Conservation (phyloP, 1,140 invertebrate genomes). For the Megathymus violae region DNA sequence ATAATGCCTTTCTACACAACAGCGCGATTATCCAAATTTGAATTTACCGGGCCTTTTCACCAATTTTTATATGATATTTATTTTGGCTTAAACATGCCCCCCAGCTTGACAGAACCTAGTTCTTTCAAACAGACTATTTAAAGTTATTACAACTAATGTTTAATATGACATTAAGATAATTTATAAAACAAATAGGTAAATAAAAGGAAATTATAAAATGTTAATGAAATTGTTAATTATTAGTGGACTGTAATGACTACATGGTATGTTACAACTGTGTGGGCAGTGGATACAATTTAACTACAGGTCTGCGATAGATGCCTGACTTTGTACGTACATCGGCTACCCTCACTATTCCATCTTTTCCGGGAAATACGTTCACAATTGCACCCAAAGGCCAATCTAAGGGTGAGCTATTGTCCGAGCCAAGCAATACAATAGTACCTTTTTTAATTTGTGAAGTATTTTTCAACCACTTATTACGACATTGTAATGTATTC, state of each 20-base stretch:
- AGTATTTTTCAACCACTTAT: slow-evolving; percentile 24
- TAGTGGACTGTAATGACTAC: slow-evolving; percentile 6
- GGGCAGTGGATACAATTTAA: slow-evolving; percentile 16
- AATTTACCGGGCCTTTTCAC: too few relatives aligned
- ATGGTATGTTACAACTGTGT: slow-evolving; percentile 15
- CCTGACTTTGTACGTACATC: slow-evolving; percentile 7
- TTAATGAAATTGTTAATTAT: too few relatives aligned
- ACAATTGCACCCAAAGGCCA: slow-evolving; percentile 50
- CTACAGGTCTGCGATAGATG: slow-evolving; percentile 6
- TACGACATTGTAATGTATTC: slow-evolving; percentile 22
- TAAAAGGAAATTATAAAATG: too few relatives aligned
- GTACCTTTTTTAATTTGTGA: slow-evolving; percentile 21
- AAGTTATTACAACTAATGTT: too few relatives aligned
- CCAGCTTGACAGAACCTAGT: too few relatives aligned
- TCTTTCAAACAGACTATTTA: too few relatives aligned
- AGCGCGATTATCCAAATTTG: too few relatives aligned
- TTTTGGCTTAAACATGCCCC: too few relatives aligned
- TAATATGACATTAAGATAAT: too few relatives aligned
- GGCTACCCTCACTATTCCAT: slow-evolving; percentile 2
- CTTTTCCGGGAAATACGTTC: slow-evolving; percentile 31
- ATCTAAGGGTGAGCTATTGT: slow-evolving; percentile 38
- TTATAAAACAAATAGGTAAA: too few relatives aligned
- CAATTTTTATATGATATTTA: too few relatives aligned
- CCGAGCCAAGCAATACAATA: slow-evolving; percentile 44
- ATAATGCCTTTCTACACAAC: too few relatives aligned